phyloP scores from a whole-genome alignment of 1,140 invertebrate genomes.

The Hyles euphorbiae region DNA sequence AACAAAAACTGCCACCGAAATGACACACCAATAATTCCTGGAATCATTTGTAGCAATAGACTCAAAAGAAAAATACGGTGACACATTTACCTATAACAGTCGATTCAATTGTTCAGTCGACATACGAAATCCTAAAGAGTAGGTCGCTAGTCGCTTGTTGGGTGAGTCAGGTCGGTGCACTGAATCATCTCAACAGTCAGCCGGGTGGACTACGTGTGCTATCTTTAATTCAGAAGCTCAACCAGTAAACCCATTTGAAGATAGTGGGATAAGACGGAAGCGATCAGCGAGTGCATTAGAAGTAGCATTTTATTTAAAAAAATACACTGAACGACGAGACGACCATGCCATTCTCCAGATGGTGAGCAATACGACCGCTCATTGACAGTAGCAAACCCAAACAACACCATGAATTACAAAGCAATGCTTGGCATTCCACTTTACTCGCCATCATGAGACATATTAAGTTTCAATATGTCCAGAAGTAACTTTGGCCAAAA shows the following conservation, averaged over 20 bases:
- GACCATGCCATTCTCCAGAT: no score
- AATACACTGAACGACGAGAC: no score
- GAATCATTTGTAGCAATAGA: background rate
- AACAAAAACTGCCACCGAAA: no score
- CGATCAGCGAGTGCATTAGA: conserved; percentile 1
- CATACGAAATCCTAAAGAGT: background rate
- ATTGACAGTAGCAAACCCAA: no score
- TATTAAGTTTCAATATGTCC: no score
- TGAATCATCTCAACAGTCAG: conserved; percentile 24
- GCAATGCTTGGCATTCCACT: no score
- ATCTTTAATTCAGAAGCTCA: conserved; percentile 32
- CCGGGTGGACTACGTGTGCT: conserved; percentile 17
- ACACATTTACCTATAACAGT: background rate
- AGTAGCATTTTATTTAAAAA: no score
- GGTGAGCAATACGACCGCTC: no score
- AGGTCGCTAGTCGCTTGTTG: background rate
- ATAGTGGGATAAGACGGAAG: background rate
- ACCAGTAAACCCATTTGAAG: conserved; percentile 5
- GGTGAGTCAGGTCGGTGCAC: conserved; percentile 18
- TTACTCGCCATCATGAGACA: no score
- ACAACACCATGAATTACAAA: no score
- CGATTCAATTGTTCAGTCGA: background rate
- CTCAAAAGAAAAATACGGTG: background rate
- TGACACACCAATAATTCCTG: no score
- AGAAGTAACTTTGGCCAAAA: no score